Percentiles rank a stretch among this genome's conserved stretches.
Evolutionary conservation across 2,113 vertebrate genomes (phyloP).

Genomic region (Crypturellus undulatus): DNA sequence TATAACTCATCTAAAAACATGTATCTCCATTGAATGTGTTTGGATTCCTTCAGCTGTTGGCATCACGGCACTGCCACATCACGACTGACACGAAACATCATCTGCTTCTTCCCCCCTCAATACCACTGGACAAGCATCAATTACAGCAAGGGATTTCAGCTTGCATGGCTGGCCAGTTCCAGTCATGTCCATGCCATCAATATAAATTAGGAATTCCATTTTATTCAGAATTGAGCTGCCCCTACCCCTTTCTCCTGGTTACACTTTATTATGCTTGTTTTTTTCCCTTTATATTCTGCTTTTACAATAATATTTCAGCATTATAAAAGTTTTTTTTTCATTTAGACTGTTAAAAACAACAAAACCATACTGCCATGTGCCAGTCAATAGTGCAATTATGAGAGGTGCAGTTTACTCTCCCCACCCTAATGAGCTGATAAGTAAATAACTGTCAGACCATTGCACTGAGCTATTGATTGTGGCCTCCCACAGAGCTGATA

Average conservation of each 20-base stretch:
- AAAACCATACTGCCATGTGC: background rate
- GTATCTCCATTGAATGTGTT: background rate
- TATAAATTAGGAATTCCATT: background rate
- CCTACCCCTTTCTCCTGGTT: background rate
- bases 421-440: conserved; percentile 55
- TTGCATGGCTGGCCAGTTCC: background rate
- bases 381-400: conserved; percentile 38
- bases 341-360: background rate
- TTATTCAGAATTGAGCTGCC: background rate
- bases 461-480: conserved; percentile 26
- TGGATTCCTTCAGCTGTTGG: background rate
- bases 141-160: background rate
- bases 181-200: background rate
- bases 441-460: conserved; percentile 55
- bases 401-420: conserved; percentile 54
- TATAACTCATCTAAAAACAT: no score
- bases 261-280: background rate
- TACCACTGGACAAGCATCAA: background rate
- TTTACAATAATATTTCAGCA: background rate
- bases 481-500: background rate
- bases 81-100: background rate
- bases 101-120: background rate
- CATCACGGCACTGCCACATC: background rate
- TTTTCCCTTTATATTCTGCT: background rate
- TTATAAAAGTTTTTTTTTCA: background rate